Evolutionary conservation across 2,888 invertebrate genomes (phyloP).

Genomic region (Aporophyla lueneburgensis): DNA sequence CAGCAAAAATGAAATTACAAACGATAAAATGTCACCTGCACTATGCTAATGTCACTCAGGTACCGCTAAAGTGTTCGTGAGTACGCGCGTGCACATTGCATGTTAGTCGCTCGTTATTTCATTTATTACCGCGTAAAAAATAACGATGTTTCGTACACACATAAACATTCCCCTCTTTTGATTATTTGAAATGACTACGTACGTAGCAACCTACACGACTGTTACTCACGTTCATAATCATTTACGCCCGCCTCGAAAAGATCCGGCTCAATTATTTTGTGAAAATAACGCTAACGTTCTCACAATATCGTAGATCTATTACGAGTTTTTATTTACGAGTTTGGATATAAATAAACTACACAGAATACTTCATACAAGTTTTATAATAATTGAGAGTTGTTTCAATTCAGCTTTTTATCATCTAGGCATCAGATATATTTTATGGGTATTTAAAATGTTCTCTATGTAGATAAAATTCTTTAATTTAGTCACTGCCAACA

Average conservation of each 20-base stretch:
- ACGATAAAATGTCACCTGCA: slow-evolving; percentile 68
- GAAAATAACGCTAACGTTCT: slow-evolving; percentile 60
- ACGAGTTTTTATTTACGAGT: slow-evolving; percentile 37
- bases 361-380: slow-evolving; percentile 6
- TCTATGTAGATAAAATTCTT: neutral
- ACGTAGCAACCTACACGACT: slow-evolving; percentile 60
- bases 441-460: neutral
- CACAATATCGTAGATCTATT: slow-evolving; percentile 34
- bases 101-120: slow-evolving; percentile 73
- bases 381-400: slow-evolving; percentile 27
- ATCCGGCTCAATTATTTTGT: slow-evolving; percentile 60
- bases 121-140: slow-evolving; percentile 73
- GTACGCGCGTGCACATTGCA: slow-evolving; percentile 72
- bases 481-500: slow-evolving; percentile 34
- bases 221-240: slow-evolving; percentile 64
- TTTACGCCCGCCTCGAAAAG: slow-evolving; percentile 60
- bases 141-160: slow-evolving; percentile 71
- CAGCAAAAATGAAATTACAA: slow-evolving; percentile 55
- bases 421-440: neutral
- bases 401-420: neutral
- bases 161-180: slow-evolving; percentile 70
- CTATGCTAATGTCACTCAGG: slow-evolving; percentile 61
- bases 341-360: slow-evolving; percentile 15
- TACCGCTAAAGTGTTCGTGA: slow-evolving; percentile 63
- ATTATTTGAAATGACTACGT: slow-evolving; percentile 68